Evolutionary conservation across 2,888 invertebrate genomes (phyloP).

Genomic region (Cyaniris semiargus): DNA sequence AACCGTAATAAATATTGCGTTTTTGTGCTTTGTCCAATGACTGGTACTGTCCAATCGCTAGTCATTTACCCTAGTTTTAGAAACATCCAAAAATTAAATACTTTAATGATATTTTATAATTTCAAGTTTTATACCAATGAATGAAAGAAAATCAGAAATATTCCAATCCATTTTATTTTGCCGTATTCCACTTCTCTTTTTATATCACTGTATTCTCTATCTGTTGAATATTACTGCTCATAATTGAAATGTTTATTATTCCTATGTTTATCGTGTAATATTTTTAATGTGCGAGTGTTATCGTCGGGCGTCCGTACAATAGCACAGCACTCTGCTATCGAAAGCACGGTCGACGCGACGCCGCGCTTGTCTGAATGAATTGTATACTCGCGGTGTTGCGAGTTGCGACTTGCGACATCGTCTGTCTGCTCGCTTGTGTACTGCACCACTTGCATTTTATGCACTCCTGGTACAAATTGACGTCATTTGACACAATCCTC

Average conservation of each 20-base stretch:
- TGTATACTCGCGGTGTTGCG: neutral
- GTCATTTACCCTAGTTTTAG: too few species aligned
- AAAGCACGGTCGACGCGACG: neutral
- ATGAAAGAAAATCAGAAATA: neutral
- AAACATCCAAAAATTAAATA: too few species aligned
- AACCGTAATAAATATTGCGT: too few species aligned
- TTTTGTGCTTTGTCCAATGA: too few species aligned
- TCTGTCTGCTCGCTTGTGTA: neutral
- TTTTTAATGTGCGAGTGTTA: neutral
- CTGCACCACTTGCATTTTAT: constrained; percentile 43
- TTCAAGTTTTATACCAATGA: neutral
- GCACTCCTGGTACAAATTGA: constrained; percentile 61
- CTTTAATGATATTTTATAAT: too few species aligned
- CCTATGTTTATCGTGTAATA: neutral
- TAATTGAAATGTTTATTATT: neutral
- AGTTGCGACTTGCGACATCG: neutral
- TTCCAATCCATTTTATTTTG: too few species aligned
- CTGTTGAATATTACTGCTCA: neutral
- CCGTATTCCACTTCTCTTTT: too few species aligned
- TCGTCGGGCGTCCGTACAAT: constrained; percentile 44
- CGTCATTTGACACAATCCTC: constrained; percentile 57
- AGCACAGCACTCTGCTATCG: neutral
- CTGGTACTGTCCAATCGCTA: too few species aligned
- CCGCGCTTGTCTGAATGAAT: neutral
- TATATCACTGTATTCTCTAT: too few species aligned